Evolutionary conservation across 2,888 invertebrate species (phyloP).

Genomic region (Chorisops tibialis): DNA sequence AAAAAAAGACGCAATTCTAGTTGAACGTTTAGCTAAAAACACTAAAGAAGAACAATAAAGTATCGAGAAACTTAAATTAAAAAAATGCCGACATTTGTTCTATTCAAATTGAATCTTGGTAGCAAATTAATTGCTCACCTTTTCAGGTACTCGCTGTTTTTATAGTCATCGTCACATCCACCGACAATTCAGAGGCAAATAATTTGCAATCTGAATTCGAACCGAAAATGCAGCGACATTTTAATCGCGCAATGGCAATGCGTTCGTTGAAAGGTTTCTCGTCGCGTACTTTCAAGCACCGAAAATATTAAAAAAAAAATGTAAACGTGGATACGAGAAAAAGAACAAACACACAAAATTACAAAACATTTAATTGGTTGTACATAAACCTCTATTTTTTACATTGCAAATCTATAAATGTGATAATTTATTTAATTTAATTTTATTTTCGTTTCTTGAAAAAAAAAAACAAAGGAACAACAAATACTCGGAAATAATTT

Average conservation of each 20-base stretch:
- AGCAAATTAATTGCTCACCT: neutral
- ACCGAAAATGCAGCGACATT: constrained; percentile 74
- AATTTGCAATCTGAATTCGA: constrained; percentile 53
- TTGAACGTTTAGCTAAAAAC: too few relatives aligned
- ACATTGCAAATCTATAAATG: constrained; percentile 23
- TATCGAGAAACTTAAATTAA: too few relatives aligned
- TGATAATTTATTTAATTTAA: constrained; percentile 24
- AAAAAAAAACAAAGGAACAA: neutral
- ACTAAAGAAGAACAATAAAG: too few relatives aligned
- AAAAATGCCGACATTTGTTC: too few relatives aligned
- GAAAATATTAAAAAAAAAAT: constrained; percentile 6
- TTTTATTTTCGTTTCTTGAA: neutral
- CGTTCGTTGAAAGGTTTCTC: constrained; percentile 65
- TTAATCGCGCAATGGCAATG: constrained; percentile 88
- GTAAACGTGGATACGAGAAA: neutral
- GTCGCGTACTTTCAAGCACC: constrained; percentile 37
- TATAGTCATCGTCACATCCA: constrained; percentile 75
- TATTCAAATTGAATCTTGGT: too few relatives aligned
- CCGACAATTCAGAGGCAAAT: constrained; percentile 54
- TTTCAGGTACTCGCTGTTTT: constrained; percentile 76
- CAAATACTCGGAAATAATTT: neutral
- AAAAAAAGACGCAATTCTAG: too few relatives aligned
- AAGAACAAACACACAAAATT: neutral
- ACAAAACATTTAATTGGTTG: constrained; percentile 16
- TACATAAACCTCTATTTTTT: constrained; percentile 14